Evolutionary conservation across 2,888 invertebrate genomes (phyloP), one percentile per base, ranked within the genome.

Genomic region (Coecobrya sp.): DNA sequence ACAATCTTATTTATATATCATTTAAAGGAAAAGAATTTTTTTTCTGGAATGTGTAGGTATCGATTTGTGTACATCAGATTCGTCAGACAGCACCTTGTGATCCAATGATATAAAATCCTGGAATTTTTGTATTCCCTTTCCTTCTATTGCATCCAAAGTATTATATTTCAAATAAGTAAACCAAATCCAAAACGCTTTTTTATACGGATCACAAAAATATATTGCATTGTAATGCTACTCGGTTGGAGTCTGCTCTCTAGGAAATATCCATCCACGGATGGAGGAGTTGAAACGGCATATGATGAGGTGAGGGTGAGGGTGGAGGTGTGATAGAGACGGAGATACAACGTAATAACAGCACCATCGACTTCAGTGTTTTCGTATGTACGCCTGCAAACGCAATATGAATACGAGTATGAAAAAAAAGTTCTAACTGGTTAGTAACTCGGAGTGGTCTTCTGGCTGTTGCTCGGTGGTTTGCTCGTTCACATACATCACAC

Each of bases 401-500:
- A 10, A 62, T 27, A 62, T 30, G 65, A 10, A 62, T 27, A 62
- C 27, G 65, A 27, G 65, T 68, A 30, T 30, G 68, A 16, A 68
- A 5, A 11, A 36, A 8, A 30, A 5, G 16, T 68, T 7, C 19
- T 16, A 27, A 22, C 68, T 68, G 68, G 68, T 68, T 27, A 16
- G 30, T 68, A 68, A 68, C 68, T 68, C 68, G 68, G 68, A 36
- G 36, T 30, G 36, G 16, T 68, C 68, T 68, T 73, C n/a, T 36
- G 73, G 70, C 70, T 86, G 86, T 86, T 86, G 86, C 73, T 73
- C 73, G 73, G 68, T 68, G 68, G 73, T 86, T 22, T 36, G 86
- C 86, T 86, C 86, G 73, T 86, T 59, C 86, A 86, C 11, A 73
- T 55, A 62, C 62, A 62, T 62, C 68, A 68, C 65, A 65, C 68